Evolutionary conservation across 2,888 invertebrate species (phyloP).

Genomic region (Drosophila trichaetosa): DNA sequence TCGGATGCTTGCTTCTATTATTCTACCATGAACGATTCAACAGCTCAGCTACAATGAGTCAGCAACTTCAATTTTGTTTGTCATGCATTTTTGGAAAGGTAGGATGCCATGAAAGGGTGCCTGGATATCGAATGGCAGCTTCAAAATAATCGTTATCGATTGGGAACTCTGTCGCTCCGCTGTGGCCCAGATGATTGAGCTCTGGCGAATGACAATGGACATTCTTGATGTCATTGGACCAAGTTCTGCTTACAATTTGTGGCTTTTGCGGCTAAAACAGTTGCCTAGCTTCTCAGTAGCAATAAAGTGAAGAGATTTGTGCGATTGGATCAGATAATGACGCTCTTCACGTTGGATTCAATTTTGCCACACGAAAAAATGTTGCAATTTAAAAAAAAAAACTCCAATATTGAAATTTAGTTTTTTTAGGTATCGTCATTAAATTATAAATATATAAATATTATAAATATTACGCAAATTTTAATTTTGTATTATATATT

Average conservation of each 20-base stretch:
- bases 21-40: slow-evolving; percentile 50
- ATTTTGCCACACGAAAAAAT: not conserved
- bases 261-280: not conserved
- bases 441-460: too few relatives aligned
- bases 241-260: not conserved
- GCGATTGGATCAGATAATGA: not conserved
- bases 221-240: not conserved
- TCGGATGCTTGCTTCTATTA: slow-evolving; percentile 43
- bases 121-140: slow-evolving; percentile 82
- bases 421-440: not conserved
- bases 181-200: not conserved
- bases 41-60: slow-evolving; percentile 51
- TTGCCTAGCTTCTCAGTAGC: not conserved
- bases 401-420: not conserved
- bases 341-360: not conserved
- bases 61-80: not conserved
- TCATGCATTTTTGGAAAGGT: not conserved
- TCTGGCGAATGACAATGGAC: not conserved
- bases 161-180: not conserved
- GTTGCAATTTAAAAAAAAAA: not conserved
- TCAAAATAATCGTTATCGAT: not conserved
- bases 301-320: not conserved
- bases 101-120: slow-evolving; percentile 77
- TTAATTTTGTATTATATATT: not conserved
- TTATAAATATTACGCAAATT: too few relatives aligned